Percentiles rank a stretch among this genome's conserved stretches.
Conservation (phyloP, 2,113 vertebrate genomes). For the Menura novaehollandiae region DNA sequence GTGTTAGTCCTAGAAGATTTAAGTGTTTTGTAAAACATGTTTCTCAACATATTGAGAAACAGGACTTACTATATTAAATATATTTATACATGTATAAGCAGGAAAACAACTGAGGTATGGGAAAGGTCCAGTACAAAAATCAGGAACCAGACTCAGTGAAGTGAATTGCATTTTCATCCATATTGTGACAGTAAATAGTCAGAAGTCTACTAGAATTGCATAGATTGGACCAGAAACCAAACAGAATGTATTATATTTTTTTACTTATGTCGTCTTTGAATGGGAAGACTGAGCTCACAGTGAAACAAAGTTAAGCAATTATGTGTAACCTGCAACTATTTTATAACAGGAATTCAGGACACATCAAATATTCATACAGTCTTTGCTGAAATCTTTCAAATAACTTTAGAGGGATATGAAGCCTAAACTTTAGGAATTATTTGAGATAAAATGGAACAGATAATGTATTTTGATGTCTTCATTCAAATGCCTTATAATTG, state of each 20-base stretch:
- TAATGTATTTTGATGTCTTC: background rate
- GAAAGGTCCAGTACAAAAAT: background rate
- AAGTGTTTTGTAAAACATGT: background rate
- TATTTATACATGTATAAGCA: background rate
- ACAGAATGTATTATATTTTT: background rate
- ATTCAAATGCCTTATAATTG: background rate
- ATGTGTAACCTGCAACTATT: background rate
- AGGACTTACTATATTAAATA: background rate
- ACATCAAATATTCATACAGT: background rate
- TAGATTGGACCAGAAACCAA: background rate
- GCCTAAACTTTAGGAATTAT: background rate
- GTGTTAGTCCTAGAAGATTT: background rate
- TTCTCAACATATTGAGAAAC: background rate
- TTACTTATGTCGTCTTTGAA: background rate
- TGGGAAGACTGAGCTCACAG: background rate
- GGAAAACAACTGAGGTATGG: background rate
- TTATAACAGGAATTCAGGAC: background rate
- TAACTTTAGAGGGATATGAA: background rate
- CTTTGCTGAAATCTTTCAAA: background rate
- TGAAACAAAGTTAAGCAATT: background rate
- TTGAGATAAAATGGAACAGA: background rate
- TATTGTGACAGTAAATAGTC: background rate
- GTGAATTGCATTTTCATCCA: background rate
- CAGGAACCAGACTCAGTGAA: background rate
- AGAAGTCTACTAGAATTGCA: background rate